Evolutionary conservation across 2,888 invertebrate genomes (phyloP), one percentile per base, ranked within the genome.

Genomic region (Phalera bucephala): DNA sequence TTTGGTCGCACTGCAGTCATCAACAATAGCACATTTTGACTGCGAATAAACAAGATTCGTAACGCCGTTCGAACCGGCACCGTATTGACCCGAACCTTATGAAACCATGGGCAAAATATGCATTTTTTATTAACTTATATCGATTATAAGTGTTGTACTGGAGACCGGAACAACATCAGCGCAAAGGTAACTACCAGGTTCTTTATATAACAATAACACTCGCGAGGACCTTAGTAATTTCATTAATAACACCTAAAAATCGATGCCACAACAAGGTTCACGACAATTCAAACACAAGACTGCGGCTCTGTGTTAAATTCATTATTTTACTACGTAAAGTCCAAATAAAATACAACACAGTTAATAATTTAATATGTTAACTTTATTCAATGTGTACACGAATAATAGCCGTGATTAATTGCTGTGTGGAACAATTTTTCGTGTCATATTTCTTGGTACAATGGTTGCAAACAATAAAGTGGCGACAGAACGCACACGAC

Each of bases 221-320:
- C 74, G 71, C 79, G 68, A 84, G 77, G 82, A 85, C 82, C 77
- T 83, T 72, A 64, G 77, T 86, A 83, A 87, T 87, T 87, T 87
- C 84, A 87, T 85, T 88, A 87, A 88, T 88, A 88, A 86, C 86
- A 86, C 79, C 82, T 85, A 86, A 88, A 88, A 87, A 88, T 88
- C 88, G 88, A 88, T 88, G 70, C 70, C 76, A 85, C 85, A 80
- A 76, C 79, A 82, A 73, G 72, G 80, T 78, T 78, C 80, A 79
- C 80, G 81, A 81, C 83, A 81, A 84, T 83, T 82, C 81, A 72
- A 79, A 83, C 74, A 76, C 70, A 76, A 80, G 71, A 78, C 83
- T 80, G 82, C 78, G 74, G 75, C 75, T 77, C 78, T 68, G 73
- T 78, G 80, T 77, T 78, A 82, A 79, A 81, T 81, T 77, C 82